Evolutionary conservation across 1,140 invertebrate species (phyloP), one percentile per base, ranked within the genome.

Genomic region (Antheraea pernyi): DNA sequence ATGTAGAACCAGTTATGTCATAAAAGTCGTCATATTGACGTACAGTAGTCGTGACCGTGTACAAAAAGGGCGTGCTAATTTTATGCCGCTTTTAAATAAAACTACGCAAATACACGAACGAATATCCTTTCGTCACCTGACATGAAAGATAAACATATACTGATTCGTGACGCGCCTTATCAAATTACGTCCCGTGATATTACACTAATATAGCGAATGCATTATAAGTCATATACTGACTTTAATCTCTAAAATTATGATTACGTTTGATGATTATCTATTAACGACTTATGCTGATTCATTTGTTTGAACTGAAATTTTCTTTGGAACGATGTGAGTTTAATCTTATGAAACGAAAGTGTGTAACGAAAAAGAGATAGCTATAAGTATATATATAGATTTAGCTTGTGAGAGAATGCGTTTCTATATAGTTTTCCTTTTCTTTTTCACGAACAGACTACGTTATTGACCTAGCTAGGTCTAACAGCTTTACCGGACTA

Each of bases 21-120:
- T 53, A 53, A 53, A 53, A 53, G 7, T 53, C 46, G 60, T 53
- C 22, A 36, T 59, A 58, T 66, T 73, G 72, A 76, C 75, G 75
- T 67, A 37, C 30, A 59, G 65, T 61, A 53, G 70, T 66, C 62
- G 77, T 76, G 74, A 74, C 74, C 74, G 77, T 74, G 30, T 70
- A 61, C 69, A 65, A 68, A 79, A 77, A 77, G 71, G 73, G 75
- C 73, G 72, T 22, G 72, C 72, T 76, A 77, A 73, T 70, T 72
- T 73, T 72, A 70, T 75, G 42, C 64, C 63, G 73, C 71, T 79
- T 74, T 73, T 74, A 75, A 76, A 74, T 72, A 70, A 68, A 72
- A 67, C 70, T 71, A 76, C 77, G 77, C 75, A 73, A 79, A 68
- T 68, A 46, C 65, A 70, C 42, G 19, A 67, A 70, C 42, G 19